A percentile compares a stretch with the other conserved stretches of the same genome.
Conservation (phyloP, 2,888 invertebrate genomes). For the Smittia sp. region DNA sequence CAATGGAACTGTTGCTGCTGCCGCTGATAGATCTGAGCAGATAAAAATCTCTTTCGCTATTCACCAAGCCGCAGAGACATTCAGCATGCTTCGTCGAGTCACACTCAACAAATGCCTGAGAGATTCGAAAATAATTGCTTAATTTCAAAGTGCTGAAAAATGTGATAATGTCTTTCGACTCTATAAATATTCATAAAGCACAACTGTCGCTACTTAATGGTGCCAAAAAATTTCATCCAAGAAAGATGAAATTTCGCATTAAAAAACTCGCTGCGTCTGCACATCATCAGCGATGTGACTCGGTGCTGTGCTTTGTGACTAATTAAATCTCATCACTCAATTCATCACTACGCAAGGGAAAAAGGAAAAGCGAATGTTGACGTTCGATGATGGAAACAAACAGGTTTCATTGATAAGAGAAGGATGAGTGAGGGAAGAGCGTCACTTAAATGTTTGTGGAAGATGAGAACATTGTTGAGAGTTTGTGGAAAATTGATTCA, state of each 20-base stretch:
- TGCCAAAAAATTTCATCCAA: constrained; percentile 33
- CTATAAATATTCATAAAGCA: constrained; percentile 39
- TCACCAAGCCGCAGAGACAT: background rate
- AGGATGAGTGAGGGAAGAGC: background rate
- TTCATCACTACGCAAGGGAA: background rate
- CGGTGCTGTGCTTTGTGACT: background rate
- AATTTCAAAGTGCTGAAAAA: constrained; percentile 39
- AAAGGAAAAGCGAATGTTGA: background rate
- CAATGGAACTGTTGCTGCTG: constrained; percentile 12
- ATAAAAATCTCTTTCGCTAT: background rate
- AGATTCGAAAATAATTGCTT: constrained; percentile 30
- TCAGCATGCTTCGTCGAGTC: background rate
- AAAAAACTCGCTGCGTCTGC: background rate
- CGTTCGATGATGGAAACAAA: background rate
- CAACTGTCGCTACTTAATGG: constrained; percentile 24
- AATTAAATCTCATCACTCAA: constrained; percentile 24
- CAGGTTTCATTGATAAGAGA: background rate
- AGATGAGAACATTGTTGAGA: too few relatives aligned
- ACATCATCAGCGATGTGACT: background rate
- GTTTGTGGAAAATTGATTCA: too few relatives aligned
- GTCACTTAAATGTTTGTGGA: too few relatives aligned
- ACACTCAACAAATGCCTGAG: constrained; percentile 11
- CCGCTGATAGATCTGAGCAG: constrained; percentile 21
- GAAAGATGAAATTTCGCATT: background rate
- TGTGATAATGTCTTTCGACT: constrained; percentile 31